Percentiles rank a stretch among this genome's conserved stretches.
Conservation (phyloP, 2,113 vertebrate genomes). For the Corydoras sp. region DNA sequence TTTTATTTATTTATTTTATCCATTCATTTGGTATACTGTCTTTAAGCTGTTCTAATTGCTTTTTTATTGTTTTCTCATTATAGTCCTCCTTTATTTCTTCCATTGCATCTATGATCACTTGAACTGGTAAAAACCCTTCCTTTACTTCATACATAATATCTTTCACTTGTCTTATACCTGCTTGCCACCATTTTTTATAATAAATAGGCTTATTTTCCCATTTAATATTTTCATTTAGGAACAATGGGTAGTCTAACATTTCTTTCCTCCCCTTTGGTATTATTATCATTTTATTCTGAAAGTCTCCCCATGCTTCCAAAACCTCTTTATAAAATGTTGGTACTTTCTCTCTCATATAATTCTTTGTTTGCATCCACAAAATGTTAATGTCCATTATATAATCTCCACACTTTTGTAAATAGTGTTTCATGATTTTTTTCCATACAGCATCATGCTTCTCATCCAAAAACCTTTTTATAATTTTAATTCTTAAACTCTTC, state of each 20-base stretch:
- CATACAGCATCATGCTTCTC: neutral
- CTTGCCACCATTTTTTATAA: slow-evolving; percentile 7
- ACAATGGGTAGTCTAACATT: neutral
- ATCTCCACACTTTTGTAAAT: neutral
- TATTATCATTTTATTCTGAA: neutral
- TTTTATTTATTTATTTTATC: neutral
- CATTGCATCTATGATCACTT: slow-evolving; percentile 4
- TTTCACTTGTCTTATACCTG: neutral
- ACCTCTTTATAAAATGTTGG: neutral
- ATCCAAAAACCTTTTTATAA: neutral
- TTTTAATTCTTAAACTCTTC: neutral
- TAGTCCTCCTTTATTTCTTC: neutral
- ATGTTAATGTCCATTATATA: neutral
- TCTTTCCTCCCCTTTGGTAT: neutral
- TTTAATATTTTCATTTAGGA: neutral
- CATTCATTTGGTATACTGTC: neutral
- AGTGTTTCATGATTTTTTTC: neutral
- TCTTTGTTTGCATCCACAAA: neutral
- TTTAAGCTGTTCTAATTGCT: neutral
- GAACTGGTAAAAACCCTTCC: neutral
- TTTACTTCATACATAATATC: slow-evolving; percentile 8
- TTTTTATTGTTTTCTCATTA: neutral
- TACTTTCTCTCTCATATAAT: neutral
- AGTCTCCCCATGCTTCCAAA: neutral
- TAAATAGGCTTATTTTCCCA: neutral